Base-by-base conservation (phyloP, 1,140 invertebrate species). In the Drosophila funebris region DNA sequence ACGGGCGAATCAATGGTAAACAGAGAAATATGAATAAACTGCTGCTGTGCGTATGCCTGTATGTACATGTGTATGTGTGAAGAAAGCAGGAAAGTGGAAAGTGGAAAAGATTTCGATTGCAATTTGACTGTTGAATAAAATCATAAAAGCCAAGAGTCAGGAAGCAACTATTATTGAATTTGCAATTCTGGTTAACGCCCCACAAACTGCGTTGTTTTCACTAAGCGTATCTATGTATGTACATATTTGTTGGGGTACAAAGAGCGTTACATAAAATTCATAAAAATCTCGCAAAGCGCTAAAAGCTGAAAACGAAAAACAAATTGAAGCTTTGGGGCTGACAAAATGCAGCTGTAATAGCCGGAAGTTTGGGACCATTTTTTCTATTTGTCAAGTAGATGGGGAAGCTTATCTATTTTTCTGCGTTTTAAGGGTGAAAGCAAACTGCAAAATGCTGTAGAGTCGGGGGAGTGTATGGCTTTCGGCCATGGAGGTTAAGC, bases 251-350 rank as follows among this genome's bases (percentile, higher is more conserved):
- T 48, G 53, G 31, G 14, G 14, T n/a, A 31, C 24, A 11, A 27
- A 67, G 64, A 74, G 70, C 69, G 81, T 85, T 81, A 85, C 81
- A 85, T 78, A 87, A 87, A 85, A 85, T 87, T 76, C 74, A 87
- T 77, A 74, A 75, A 87, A 85, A 81, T 85, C 82, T 81, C 74
- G 70, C 53, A 68, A 24, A 52, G 44, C 27, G 70, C 78, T 81
- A 74, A 82, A 77, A 77, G 74, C 70, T 20, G 33, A 50, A 50
- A 66, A 46, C 46, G 57, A 62, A 66, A 73, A 76, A 80, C 82
- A 85, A 85, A 81, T 87, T 87, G 77, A 81, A 81, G 81, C 80
- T 83, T 83, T 81, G 73, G 78, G 46, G 46, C 67, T 82, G 79
- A 82, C 79, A 82, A 82, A 82, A 79, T 82, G 79, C 79, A 82